Conservation (phyloP, 2,888 invertebrate species). For the Pteria penguin region DNA sequence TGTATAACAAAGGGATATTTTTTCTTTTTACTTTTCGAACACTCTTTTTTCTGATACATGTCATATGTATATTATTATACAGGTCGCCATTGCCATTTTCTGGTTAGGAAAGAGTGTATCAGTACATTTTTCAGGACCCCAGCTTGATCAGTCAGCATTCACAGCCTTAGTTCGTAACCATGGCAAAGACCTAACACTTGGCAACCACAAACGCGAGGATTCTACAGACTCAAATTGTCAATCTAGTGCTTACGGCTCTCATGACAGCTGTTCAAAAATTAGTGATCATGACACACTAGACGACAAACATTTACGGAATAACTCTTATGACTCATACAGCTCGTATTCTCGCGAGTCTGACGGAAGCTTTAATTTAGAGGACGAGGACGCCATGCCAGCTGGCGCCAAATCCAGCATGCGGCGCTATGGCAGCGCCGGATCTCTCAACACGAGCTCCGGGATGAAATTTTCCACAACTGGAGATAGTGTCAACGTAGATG, state of each 20-base stretch:
- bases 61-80: slow-evolving; percentile 37
- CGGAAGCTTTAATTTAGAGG: slow-evolving; percentile 64
- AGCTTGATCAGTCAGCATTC: slow-evolving; percentile 77
- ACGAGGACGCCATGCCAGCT: slow-evolving; percentile 64
- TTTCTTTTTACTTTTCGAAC: too few species aligned
- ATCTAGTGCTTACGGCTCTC: slow-evolving; percentile 63
- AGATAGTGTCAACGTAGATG: slow-evolving; percentile 48
- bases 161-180: slow-evolving; percentile 73
- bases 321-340: slow-evolving; percentile 71
- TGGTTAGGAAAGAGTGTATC: slow-evolving; percentile 74
- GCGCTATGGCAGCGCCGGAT: slow-evolving; percentile 64
- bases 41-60: too few species aligned
- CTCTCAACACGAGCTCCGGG: slow-evolving; percentile 48
- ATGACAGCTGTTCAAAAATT: slow-evolving; percentile 28
- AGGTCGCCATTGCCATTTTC: slow-evolving; percentile 78
- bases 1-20: neutral
- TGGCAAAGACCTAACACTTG: slow-evolving; percentile 62
- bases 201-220: slow-evolving; percentile 57
- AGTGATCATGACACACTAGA: slow-evolving; percentile 31
- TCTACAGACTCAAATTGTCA: slow-evolving; percentile 59
- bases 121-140: slow-evolving; percentile 69
- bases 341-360: slow-evolving; percentile 69
- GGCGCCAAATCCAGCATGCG: slow-evolving; percentile 54
- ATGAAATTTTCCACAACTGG: slow-evolving; percentile 44
- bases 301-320: slow-evolving; percentile 61